Evolutionary conservation across 2,888 invertebrate species (phyloP).

Genomic region (Agonopterix arenella): DNA sequence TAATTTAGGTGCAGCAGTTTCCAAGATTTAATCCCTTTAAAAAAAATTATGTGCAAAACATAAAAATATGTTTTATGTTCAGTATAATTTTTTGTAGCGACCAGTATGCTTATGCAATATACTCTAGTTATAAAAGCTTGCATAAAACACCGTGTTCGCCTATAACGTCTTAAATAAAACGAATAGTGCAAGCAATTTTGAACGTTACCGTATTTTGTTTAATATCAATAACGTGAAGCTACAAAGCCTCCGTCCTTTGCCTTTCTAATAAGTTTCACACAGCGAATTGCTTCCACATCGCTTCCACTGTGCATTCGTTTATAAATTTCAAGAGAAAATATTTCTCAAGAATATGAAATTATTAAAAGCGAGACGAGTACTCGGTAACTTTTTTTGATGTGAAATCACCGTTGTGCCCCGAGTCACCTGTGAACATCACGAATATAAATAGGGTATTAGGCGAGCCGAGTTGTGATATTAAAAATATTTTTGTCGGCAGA

Average conservation of each 20-base stretch:
- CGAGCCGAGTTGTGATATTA: constrained; percentile 18
- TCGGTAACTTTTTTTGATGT: constrained; percentile 1
- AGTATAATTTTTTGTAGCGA: too few species aligned
- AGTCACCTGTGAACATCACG: constrained; percentile 10
- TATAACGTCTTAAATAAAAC: too few species aligned
- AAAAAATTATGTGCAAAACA: too few species aligned
- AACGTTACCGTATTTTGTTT: background rate
- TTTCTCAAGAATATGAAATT: constrained; percentile 5
- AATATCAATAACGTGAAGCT: background rate
- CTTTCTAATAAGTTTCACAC: constrained; percentile 7
- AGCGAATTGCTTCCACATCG: constrained; percentile 2
- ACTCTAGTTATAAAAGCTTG: too few species aligned
- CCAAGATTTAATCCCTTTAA: too few species aligned
- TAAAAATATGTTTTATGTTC: too few species aligned
- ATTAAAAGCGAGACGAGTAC: background rate
- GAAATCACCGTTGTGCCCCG: constrained; percentile 2
- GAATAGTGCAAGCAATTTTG: background rate
- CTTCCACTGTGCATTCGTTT: constrained; percentile 1
- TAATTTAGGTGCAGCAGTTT: too few species aligned
- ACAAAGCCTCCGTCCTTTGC: constrained; percentile 1
- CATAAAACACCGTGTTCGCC: too few species aligned
- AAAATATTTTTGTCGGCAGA: constrained; percentile 3
- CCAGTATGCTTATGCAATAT: too few species aligned
- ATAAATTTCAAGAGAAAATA: constrained; percentile 4
- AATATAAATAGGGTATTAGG: constrained; percentile 27